Percentiles rank a stretch among this genome's conserved stretches.
phyloP scores from a whole-genome alignment of 2,888 invertebrate species.

The Drosophila formosana region DNA sequence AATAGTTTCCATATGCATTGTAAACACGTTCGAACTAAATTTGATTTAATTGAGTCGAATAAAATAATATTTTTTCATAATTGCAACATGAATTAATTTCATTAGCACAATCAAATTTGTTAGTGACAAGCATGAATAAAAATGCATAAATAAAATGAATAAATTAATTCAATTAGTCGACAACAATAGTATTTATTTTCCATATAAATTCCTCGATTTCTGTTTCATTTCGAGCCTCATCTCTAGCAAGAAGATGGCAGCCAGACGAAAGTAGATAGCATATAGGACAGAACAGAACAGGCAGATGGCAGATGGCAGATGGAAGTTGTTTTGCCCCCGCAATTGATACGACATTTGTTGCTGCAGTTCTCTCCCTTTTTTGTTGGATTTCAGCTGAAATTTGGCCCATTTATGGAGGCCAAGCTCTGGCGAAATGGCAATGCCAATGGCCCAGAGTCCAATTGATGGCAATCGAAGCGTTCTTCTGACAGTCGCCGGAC shows the following conservation, averaged over 20 bases:
- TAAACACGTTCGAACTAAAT: no score
- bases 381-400: constrained; percentile 13
- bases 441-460: constrained; percentile 6
- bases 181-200: no score
- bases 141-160: no score
- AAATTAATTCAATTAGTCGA: no score
- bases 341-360: constrained; percentile 39
- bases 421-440: background rate
- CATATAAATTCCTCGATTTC: no score
- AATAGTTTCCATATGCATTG: no score
- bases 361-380: constrained; percentile 12
- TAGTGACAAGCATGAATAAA: no score
- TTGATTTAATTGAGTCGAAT: no score
- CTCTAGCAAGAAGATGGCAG: background rate
- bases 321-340: constrained; percentile 9
- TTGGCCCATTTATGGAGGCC: constrained; percentile 15
- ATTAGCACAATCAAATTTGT: no score
- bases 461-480: constrained; percentile 11
- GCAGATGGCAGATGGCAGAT: constrained; percentile 3
- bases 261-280: background rate
- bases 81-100: no score
- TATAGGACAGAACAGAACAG: constrained; percentile 1
- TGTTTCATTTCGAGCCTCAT: background rate
- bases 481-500: constrained; percentile 1
- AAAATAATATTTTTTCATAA: no score